Percentiles rank a stretch among this genome's conserved stretches.
These are phyloP conservation scores for Hyperoodon ampullatus DNA, from an alignment of 2,113 vertebrate genomes.

Conservation along the genomic window DNA sequence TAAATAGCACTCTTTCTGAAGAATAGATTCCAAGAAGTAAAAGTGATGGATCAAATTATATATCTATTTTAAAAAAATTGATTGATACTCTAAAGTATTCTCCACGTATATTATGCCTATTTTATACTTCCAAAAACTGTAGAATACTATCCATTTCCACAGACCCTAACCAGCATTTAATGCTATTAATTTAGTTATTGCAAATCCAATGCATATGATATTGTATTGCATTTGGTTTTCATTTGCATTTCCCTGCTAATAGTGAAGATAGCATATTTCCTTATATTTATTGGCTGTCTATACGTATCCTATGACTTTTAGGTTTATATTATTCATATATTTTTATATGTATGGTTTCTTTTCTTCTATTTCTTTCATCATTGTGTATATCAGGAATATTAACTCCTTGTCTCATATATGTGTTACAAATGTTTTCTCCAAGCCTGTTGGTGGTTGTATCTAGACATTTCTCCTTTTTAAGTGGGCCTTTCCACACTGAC, in stretches of 20 bases:
- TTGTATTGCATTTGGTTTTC: not conserved
- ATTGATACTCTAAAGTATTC: not conserved
- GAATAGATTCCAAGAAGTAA: not conserved
- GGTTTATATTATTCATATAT: not conserved
- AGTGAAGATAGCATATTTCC: not conserved
- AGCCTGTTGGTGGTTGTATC: not conserved
- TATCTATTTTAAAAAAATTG: not conserved
- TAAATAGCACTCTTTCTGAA: not conserved
- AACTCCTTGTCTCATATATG: not conserved
- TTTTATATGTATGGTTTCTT: not conserved
- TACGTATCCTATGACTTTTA: not conserved
- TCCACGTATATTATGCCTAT: not conserved
- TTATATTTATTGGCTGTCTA: not conserved
- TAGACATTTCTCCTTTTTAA: not conserved
- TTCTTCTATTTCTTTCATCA: not conserved
- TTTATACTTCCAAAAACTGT: not conserved
- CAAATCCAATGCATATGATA: not conserved
- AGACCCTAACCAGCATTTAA: not conserved
- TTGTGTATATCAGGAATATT: not conserved
- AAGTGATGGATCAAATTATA: not conserved
- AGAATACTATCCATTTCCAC: not conserved
- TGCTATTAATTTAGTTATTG: not conserved
- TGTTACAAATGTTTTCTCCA: not conserved
- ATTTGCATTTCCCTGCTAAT: not conserved
- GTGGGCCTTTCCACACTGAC: not conserved